Evolutionary conservation across 2,888 invertebrate genomes (phyloP).

Genomic region (Osedax fenrisi): DNA sequence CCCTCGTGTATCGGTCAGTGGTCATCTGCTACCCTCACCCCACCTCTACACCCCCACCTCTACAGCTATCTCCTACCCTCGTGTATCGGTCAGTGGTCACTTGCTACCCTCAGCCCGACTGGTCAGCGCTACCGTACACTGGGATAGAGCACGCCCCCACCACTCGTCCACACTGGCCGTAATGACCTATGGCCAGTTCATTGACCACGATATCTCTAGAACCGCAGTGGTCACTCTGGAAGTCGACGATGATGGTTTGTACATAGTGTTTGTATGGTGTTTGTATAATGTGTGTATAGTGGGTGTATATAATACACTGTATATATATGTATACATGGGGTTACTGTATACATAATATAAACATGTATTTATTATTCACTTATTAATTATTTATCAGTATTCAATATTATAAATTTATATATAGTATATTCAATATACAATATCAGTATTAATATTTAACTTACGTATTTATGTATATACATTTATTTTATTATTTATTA

Average conservation of each 20-base stretch:
- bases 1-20: conserved; percentile 33
- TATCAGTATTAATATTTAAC: too few relatives aligned
- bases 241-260: conserved; percentile 19
- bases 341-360: too few relatives aligned
- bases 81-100: conserved; percentile 31
- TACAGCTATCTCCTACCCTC: conserved; percentile 35
- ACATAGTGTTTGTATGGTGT: too few relatives aligned
- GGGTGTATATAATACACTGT: too few relatives aligned
- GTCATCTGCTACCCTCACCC: conserved; percentile 35
- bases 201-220: conserved; percentile 38
- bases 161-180: conserved; percentile 33
- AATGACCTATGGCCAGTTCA: conserved; percentile 39
- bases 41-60: conserved; percentile 34
- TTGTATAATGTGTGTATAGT: too few relatives aligned
- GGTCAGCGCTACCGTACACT: conserved; percentile 35
- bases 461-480: too few relatives aligned
- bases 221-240: conserved; percentile 35
- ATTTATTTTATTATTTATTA: too few relatives aligned
- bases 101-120: conserved; percentile 36
- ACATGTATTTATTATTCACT: too few relatives aligned
- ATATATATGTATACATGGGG: too few relatives aligned
- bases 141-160: conserved; percentile 28
- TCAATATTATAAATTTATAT: too few relatives aligned
- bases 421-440: too few relatives aligned
- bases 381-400: too few relatives aligned